Evolutionary conservation across 2,113 vertebrate species (phyloP), one percentile per base, ranked within the genome.

Genomic region (Aptenodytes patagonicus): DNA sequence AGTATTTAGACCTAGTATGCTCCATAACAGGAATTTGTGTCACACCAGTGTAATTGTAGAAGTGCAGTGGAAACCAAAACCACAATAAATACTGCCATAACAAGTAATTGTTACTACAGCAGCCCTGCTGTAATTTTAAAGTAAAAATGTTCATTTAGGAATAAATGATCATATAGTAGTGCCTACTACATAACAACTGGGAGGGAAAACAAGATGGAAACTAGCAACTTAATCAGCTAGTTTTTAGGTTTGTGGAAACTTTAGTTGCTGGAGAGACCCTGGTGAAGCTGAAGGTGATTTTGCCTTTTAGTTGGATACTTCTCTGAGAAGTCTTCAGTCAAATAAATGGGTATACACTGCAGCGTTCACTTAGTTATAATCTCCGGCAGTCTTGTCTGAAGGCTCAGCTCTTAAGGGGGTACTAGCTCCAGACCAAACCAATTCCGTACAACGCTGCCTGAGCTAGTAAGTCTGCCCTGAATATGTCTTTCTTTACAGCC

Each of bases 281-380:
- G 52, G 15, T 40, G 22, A 82, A 49, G 31, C 40, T 44, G 38
- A 42, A 70, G 17, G 32, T 57, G 38, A 60, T 70, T 51, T 46
- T 81, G 10, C 8, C 31, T 75, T 84, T 54, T 62, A 46, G 42
- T 9, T 32, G 10, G 46, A 8, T 73, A 16, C 11, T 54, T 83
- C 21, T 82, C 34, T 72, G 62, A 40, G 20, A 86, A 83, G 15
- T 66, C n/a, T 92, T 80, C 2, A 7, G 49, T 16, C 20, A 47
- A 34, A 58, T 42, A n/a, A 76, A 40, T 34, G 20, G 4, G 7
- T 46, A 1, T n/a, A 17, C 4, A 13, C 11, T 0, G 2, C 38
- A 46, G 8, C 34, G n/a, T 58, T 81, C 28, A 10, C 46, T 68
- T 69, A 18, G 11, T 44, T 87, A 26, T 17, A 14, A 1, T 38